A percentile compares a stretch with the other conserved stretches of the same genome.
Conservation (phyloP, 2,888 invertebrate species). For the Ernsta delagoae region DNA sequence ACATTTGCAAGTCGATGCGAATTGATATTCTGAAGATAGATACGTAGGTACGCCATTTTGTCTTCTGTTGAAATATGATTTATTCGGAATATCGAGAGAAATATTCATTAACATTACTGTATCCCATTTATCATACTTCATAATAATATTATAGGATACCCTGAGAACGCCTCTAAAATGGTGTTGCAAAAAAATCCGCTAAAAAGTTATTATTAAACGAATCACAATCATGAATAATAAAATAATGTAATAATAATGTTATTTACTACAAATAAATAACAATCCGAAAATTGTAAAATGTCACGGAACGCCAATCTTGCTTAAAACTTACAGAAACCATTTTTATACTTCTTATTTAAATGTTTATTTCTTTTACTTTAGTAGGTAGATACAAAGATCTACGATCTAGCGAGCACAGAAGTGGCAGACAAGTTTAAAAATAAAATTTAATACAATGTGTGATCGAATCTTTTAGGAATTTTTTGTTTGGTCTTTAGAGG, state of each 20-base stretch:
- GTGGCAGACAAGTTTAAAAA: slow-evolving; percentile 5
- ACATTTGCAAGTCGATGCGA: slow-evolving; percentile 4
- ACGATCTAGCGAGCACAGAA: not conserved
- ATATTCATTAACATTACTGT: not conserved
- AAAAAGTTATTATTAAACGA: no score
- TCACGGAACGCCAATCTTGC: no score
- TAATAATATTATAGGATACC: no score
- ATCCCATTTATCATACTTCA: not conserved
- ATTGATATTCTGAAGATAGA: slow-evolving; percentile 3
- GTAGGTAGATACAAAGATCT: not conserved
- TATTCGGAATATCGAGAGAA: slow-evolving; percentile 2
- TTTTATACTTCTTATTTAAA: no score
- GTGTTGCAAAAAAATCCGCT: not conserved
- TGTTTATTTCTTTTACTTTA: no score
- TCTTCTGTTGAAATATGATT: not conserved
- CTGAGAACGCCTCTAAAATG: not conserved
- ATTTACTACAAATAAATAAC: no score
- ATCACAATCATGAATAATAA: no score
- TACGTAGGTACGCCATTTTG: not conserved
- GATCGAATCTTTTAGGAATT: slow-evolving; percentile 24
- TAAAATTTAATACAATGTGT: slow-evolving; percentile 9
- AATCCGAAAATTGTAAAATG: no score
- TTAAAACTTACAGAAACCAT: no score
- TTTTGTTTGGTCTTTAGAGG: slow-evolving; percentile 13
- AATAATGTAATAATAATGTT: no score